Base-by-base conservation (phyloP, 2,113 vertebrate genomes). In the Callionymus lyra region DNA sequence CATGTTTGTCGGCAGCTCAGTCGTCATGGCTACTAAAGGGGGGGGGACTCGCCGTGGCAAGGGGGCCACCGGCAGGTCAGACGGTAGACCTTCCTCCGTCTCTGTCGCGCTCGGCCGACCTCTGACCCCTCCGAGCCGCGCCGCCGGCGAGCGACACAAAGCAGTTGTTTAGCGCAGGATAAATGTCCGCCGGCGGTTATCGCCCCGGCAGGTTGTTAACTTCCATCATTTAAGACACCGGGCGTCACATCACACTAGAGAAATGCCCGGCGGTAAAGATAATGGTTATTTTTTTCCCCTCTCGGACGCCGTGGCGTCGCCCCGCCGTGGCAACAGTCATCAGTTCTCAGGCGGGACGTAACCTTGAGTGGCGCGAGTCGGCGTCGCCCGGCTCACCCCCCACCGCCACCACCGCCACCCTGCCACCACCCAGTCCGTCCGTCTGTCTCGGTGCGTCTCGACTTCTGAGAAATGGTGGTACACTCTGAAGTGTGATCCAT, bases 401-500 rank as follows among this genome's bases (percentile, higher is more conserved):
- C 9, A 19, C 39, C 36, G 16, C 34, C 41, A 44, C 43, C 52
- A 34, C 44, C 16, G 38, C 35, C 51, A n/a, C 40, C 45, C 27
- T 47, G 48, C 6, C 42, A 44, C 63, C 63, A 65, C 53, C 54
- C 55, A 60, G 49, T 63, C 56, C 50, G 57, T 36, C 11, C 12
- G 18, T 44, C 45, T 63, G 60, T 71, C 58, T 54, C 52, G 59
- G 55, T 62, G 55, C 56, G 59, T 32, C 11, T 12, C 12, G 71
- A 68, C 62, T 61, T 69, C 57, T 75, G 78, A 82, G 72, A 76
- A 82, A 82, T 77, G 70, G 78, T 55, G 64, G 65, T 74, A 76
- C 63, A 51, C 64, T 77, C 63, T 72, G 68, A 77, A 74, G 74
- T 71, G 75, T 36, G 78, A 82, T 82, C 80, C 74, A 82, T 82